Conservation (phyloP, 2,888 invertebrate genomes). For the Anodontia alba region DNA sequence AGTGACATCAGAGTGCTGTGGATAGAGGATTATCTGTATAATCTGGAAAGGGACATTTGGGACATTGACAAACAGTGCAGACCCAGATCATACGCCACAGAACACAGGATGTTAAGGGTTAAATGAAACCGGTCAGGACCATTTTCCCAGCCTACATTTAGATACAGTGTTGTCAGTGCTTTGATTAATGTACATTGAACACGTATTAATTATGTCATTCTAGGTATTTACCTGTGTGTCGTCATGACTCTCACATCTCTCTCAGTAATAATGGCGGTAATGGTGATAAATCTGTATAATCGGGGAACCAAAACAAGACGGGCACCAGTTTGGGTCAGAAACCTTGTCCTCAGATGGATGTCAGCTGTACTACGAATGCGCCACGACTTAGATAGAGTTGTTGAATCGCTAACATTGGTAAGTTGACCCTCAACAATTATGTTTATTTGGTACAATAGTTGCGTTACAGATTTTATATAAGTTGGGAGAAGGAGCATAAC, state of each 20-base stretch:
- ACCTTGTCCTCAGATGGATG: slow-evolving; percentile 76
- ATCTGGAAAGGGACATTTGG: too few relatives aligned
- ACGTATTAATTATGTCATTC: slow-evolving; percentile 8
- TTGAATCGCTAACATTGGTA: slow-evolving; percentile 79
- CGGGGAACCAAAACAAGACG: slow-evolving; percentile 79
- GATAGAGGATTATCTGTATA: too few relatives aligned
- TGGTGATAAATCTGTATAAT: slow-evolving; percentile 87
- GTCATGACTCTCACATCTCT: slow-evolving; percentile 87
- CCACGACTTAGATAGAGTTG: slow-evolving; percentile 79
- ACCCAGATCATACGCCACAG: too few relatives aligned
- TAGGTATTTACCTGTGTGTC: slow-evolving; percentile 87
- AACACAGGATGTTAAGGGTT: too few relatives aligned
- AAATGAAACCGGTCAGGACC: too few relatives aligned
- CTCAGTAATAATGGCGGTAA: slow-evolving; percentile 86
- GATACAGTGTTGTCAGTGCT: too few relatives aligned
- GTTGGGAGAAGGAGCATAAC: too few relatives aligned
- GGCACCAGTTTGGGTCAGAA: slow-evolving; percentile 79
- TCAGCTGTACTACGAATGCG: slow-evolving; percentile 75
- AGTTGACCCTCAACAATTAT: slow-evolving; percentile 51
- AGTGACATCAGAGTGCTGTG: too few relatives aligned
- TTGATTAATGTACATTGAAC: too few relatives aligned
- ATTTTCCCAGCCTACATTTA: too few relatives aligned
- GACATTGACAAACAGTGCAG: too few relatives aligned
- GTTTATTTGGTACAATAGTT: not conserved
- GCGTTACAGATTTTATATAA: not conserved